Percentiles rank a stretch among this genome's conserved stretches.
Conservation (phyloP, 2,888 invertebrate genomes). For the Gordius sp. region DNA sequence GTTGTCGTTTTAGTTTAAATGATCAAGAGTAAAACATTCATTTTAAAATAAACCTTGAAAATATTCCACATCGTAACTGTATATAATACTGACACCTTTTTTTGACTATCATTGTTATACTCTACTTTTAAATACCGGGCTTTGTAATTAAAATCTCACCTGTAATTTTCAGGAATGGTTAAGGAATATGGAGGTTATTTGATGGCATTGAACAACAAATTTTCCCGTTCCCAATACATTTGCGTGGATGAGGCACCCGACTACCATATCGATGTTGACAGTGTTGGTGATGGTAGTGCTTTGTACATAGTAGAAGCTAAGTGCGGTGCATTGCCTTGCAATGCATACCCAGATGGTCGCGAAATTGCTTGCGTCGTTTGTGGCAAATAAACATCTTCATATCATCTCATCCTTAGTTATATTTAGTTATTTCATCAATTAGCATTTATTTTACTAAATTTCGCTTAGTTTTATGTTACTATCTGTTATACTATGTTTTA, state of each 20-base stretch:
- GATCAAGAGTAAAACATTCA: too few species aligned
- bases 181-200: conserved; percentile 15
- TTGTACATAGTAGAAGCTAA: conserved; percentile 13
- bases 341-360: conserved; percentile 9
- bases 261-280: neutral
- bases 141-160: neutral
- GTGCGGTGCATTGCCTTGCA: conserved; percentile 15
- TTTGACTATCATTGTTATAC: neutral
- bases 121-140: neutral
- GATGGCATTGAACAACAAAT: conserved; percentile 15
- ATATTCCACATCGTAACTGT: neutral
- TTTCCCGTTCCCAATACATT: conserved; percentile 15
- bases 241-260: conserved; percentile 15
- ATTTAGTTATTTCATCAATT: too few species aligned
- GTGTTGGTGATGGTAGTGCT: conserved; percentile 14
- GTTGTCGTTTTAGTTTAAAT: too few species aligned
- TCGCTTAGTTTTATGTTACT: too few species aligned
- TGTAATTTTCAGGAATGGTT: conserved; percentile 2
- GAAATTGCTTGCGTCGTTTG: conserved; percentile 16
- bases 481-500: too few species aligned
- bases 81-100: neutral
- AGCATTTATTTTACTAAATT: too few species aligned
- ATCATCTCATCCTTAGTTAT: too few species aligned
- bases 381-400: conserved; percentile 13
- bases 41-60: neutral